Percentiles rank a stretch among this genome's conserved stretches.
phyloP scores from a whole-genome alignment of 1,140 invertebrate species.

The Littorina saxatilis region DNA sequence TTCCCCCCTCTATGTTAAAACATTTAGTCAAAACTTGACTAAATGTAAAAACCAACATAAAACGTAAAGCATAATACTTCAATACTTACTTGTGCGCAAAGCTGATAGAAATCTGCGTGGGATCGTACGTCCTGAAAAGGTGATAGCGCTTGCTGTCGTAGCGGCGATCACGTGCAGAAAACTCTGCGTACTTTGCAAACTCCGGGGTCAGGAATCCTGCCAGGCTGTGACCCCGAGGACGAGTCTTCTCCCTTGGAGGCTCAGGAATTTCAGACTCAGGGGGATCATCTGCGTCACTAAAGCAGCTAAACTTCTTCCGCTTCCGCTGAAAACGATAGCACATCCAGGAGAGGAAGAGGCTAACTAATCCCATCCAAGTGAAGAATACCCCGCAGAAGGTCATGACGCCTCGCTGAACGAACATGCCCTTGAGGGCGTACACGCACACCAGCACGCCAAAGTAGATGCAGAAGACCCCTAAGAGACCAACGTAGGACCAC shows the following conservation, averaged over 20 bases:
- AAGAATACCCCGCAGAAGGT: slow-evolving; percentile 32
- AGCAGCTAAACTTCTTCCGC: slow-evolving; percentile 15
- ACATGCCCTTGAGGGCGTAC: slow-evolving; percentile 31
- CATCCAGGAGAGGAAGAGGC: slow-evolving; percentile 28
- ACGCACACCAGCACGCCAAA: slow-evolving; percentile 24
- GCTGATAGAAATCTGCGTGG: slow-evolving; percentile 29
- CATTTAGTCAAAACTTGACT: not conserved
- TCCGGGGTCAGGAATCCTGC: slow-evolving; percentile 32
- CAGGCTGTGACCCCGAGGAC: slow-evolving; percentile 4
- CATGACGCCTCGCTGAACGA: slow-evolving; percentile 17
- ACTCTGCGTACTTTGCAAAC: slow-evolving; percentile 38
- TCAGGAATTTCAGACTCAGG: not conserved
- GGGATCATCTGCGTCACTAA: not conserved
- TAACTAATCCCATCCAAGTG: not conserved
- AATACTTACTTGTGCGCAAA: slow-evolving; percentile 33
- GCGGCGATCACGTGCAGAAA: not conserved
- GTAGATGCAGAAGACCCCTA: slow-evolving; percentile 30
- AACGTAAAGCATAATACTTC: no score
- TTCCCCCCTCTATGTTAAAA: not conserved
- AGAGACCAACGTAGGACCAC: slow-evolving; percentile 32
- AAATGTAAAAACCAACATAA: not conserved
- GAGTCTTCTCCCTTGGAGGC: not conserved
- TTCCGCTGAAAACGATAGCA: slow-evolving; percentile 22
- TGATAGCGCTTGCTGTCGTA: slow-evolving; percentile 19
- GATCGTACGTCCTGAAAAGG: slow-evolving; percentile 23